Evolutionary conservation across 2,888 invertebrate genomes (phyloP).

Genomic region (Pyralis farinalis): DNA sequence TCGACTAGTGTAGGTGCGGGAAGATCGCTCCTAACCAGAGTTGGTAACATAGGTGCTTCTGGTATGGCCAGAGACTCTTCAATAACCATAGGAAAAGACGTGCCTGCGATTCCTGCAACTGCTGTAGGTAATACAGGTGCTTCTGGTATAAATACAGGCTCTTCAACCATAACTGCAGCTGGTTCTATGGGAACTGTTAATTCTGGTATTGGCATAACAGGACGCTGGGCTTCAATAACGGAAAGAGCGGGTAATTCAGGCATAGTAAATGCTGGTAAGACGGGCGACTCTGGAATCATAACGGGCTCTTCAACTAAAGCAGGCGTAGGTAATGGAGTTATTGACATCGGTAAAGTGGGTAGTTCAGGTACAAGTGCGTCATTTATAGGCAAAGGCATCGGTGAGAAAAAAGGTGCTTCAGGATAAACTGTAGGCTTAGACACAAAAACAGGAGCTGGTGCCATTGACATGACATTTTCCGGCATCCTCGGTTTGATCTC

Average conservation of each 20-base stretch:
- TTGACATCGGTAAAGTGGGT: background rate
- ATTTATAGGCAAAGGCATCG: background rate
- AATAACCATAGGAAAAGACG: background rate
- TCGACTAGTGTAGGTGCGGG: background rate
- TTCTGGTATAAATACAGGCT: background rate
- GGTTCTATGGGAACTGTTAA: too few species aligned
- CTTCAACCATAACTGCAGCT: too few species aligned
- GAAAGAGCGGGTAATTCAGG: background rate
- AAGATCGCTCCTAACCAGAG: background rate
- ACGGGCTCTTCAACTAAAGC: background rate
- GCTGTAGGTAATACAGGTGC: background rate
- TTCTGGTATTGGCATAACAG: background rate
- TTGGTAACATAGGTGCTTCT: background rate
- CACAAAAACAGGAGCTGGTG: background rate
- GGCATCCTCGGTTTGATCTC: background rate
- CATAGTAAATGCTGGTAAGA: background rate
- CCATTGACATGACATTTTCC: background rate
- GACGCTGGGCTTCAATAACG: background rate
- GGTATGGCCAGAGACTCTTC: background rate
- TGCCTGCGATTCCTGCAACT: too few species aligned
- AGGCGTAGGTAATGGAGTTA: background rate
- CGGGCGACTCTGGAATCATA: background rate
- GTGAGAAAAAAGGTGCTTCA: background rate
- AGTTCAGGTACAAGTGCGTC: background rate
- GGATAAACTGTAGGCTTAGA: background rate